Evolutionary conservation across 2,888 invertebrate genomes (phyloP), one percentile per base, ranked within the genome.

Genomic region (Lepidonotus clava): DNA sequence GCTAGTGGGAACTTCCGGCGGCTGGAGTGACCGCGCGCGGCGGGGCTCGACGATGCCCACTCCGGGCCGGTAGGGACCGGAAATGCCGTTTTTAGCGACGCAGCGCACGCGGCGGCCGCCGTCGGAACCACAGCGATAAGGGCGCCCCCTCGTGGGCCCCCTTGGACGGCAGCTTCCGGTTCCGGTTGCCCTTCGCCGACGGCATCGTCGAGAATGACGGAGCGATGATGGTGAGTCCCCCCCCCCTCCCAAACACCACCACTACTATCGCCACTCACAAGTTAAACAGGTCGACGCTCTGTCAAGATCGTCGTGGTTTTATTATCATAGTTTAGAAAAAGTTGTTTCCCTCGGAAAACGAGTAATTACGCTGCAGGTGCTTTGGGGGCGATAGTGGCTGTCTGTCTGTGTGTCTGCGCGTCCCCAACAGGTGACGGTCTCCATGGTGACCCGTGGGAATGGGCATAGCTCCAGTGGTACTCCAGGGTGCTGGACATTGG

Each of bases 111-210:
- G 28, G 36, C 71, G 0, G 38, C 8, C 36, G 6, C 36, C 71
- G 11, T 34, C 36, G 36, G 36, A 38, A 71, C 71, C 24, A 38
- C 36, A 18, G 21, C 46, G 71, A 36, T 34, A 34, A 6, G 71
- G 71, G 38, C 71, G 71, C 71, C 71, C 34, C 71, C 71, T 71
- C 14, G 34, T 14, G 38, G 36, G n/a, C n/a, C n/a, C n/a, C n/a
- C n/a, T n/a, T n/a, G 36, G 71, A 34, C 71, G 71, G 71, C 38
- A 71, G 34, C 36, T 71, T 5, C 36, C 1, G 38, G 36, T 71
- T 71, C 71, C 71, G 71, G 71, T 71, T 71, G 6, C 21, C 36
- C 36, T 71, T 71, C 38, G 14, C 36, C 71, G 71, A 34, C 36
- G n/a, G 46, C 24, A 46, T 8, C 8, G 18, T 34, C 36, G 71